Conservation (phyloP, 2,797 vertebrate species). For the Antennarius maculatus region DNA sequence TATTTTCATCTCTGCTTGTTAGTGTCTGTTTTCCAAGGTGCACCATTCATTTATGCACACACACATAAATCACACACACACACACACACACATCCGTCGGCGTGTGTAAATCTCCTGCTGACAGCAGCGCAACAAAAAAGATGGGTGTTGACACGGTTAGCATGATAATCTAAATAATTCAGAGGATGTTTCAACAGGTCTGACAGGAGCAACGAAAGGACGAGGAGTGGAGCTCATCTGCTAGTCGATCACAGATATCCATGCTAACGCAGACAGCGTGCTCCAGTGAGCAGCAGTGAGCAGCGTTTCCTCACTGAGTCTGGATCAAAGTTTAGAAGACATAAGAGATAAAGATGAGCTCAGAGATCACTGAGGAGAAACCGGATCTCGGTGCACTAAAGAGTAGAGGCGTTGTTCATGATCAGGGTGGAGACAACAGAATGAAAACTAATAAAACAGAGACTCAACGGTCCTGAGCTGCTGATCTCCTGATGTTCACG, state of each 20-base stretch:
- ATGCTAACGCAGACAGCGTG: constrained; percentile 36
- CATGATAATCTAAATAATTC: constrained; percentile 67
- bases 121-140: constrained; percentile 57
- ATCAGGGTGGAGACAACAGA: constrained; percentile 49
- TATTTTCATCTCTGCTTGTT: constrained; percentile 14
- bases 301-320: too few relatives aligned
- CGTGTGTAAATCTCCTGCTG: constrained; percentile 54
- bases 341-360: constrained; percentile 52
- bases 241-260: constrained; percentile 39
- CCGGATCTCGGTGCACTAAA: constrained; percentile 45
- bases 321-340: constrained; percentile 34
- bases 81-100: not conserved
- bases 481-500: constrained; percentile 27
- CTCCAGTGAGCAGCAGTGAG: constrained; percentile 13
- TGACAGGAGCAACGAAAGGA: constrained; percentile 54
- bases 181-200: constrained; percentile 53
- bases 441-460: constrained; percentile 54
- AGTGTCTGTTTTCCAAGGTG: constrained; percentile 6
- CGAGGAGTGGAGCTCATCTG: constrained; percentile 28
- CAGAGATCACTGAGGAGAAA: constrained; percentile 56
- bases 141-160: constrained; percentile 65
- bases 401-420: constrained; percentile 40
- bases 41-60: constrained; percentile 7
- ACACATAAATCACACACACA: constrained; percentile 33
- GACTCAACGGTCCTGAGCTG: constrained; percentile 21